These are phyloP conservation scores for Drosophila colorata DNA, from an alignment of 2,888 invertebrate species.

Conservation along the genomic window DNA sequence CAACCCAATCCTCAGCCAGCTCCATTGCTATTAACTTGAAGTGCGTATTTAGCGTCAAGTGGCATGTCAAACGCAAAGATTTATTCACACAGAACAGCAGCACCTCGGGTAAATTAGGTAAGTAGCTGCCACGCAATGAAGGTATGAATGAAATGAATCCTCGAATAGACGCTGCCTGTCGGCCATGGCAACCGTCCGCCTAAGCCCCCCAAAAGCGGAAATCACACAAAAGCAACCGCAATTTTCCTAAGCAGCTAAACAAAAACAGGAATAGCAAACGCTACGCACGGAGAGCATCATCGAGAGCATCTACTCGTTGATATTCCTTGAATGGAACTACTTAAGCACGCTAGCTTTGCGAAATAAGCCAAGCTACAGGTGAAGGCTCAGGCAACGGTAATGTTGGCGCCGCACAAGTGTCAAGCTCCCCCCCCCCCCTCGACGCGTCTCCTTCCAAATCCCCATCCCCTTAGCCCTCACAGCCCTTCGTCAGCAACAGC, in stretches of 20 bases:
- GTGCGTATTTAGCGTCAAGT: slow-evolving; percentile 68
- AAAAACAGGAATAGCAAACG: slow-evolving; percentile 39
- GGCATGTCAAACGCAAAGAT: slow-evolving; percentile 75
- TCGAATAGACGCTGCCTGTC: slow-evolving; percentile 1
- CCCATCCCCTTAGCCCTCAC: background rate
- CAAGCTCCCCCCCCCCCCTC: background rate
- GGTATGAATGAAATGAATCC: slow-evolving; percentile 52
- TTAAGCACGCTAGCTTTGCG: slow-evolving; percentile 62
- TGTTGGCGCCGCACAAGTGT: background rate
- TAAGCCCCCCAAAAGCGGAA: slow-evolving; percentile 43
- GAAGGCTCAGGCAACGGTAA: slow-evolving; percentile 7
- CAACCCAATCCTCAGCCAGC: background rate
- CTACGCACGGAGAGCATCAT: slow-evolving; percentile 1
- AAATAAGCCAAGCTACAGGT: slow-evolving; percentile 58
- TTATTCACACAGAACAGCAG: slow-evolving; percentile 53
- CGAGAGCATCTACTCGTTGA: slow-evolving; percentile 29
- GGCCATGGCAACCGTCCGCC: slow-evolving; percentile 32
- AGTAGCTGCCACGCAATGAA: slow-evolving; percentile 61
- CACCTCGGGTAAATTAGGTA: slow-evolving; percentile 69
- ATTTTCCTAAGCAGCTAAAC: slow-evolving; percentile 64
- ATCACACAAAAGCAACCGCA: slow-evolving; percentile 62
- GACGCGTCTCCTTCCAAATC: too few relatives aligned
- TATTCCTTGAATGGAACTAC: slow-evolving; percentile 60
- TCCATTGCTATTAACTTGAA: slow-evolving; percentile 47
- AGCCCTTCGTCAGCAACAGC: background rate